Evolutionary conservation across 2,797 vertebrate species (phyloP).

Genomic region (Mormyrus hasselquistii): DNA sequence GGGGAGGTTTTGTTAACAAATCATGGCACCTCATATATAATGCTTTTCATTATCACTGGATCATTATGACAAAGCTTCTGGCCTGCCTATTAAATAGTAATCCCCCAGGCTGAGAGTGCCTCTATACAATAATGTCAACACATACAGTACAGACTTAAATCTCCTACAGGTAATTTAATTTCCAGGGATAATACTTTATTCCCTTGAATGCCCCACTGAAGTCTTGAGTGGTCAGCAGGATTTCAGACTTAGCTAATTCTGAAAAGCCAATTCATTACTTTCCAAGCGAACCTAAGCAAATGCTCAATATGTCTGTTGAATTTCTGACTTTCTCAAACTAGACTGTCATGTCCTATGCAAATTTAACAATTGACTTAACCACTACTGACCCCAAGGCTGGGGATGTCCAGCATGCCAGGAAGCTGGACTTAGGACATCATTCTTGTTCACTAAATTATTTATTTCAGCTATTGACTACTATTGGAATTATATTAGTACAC

Average conservation of each 20-base stretch:
- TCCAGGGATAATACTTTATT: constrained; percentile 26
- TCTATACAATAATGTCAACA: constrained; percentile 21
- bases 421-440: neutral
- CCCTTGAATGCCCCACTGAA: constrained; percentile 19
- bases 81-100: constrained; percentile 8
- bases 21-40: neutral
- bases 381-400: neutral
- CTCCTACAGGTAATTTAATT: constrained; percentile 29
- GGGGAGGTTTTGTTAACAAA: neutral
- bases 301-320: neutral
- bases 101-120: constrained; percentile 13
- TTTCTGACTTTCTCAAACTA: neutral
- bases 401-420: neutral
- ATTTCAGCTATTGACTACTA: neutral
- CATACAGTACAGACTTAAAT: constrained; percentile 14
- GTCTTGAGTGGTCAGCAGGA: constrained; percentile 33
- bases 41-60: neutral
- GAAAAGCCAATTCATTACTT: constrained; percentile 33
- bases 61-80: constrained; percentile 14
- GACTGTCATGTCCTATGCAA: neutral
- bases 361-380: constrained; percentile 12
- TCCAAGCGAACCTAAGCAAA: constrained; percentile 16
- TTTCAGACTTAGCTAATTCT: constrained; percentile 26
- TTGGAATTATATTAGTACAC: neutral
- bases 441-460: neutral